Evolutionary conservation across 2,888 invertebrate species (phyloP), one percentile per base, ranked within the genome.

Genomic region (Pachydiplax longipennis): DNA sequence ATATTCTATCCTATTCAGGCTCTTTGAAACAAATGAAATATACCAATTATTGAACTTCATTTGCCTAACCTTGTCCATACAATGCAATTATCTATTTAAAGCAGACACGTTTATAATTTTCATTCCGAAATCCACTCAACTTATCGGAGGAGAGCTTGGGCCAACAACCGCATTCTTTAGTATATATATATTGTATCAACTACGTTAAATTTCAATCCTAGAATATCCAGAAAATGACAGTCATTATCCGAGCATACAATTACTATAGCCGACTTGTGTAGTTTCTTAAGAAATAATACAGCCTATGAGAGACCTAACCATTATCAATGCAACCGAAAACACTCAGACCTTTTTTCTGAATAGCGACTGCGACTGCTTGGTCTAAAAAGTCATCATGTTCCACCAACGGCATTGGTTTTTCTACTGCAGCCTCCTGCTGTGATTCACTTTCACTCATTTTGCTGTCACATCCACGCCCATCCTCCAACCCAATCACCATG

Each of bases 291-390:
- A 73, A 73, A 73, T 31, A 31, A 31, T 31, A 8, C 15, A 31
- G 22, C 12, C 31, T 10, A 73, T 31, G 73, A 61, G 81, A 35
- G 18, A 35, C 6, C 22, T 87, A 87, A 12, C 87, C 90, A 37
- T 90, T 82, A 91, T 91, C 90, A 40, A 91, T 91, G 80, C 83
- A 87, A 80, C 44, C 90, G 58, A 92, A 91, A 2, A 92, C 92
- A 92, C 94, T 96, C 73, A 97, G 94, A 48, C 97, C 97, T 94
- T 97, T 97, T 93, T 96, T 96, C 93, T 96, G 95, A 92, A 97
- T 97, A 58, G 97, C 97, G 92, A 95, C 96, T 81, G 96, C 95
- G n/a, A 97, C 96, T n/a, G 97, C 97, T 90, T 96, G 95, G 94
- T 96, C 96, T 92, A 97, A 94, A 93, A 97, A 96, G 92, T 96